Evolutionary conservation across 2,113 vertebrate genomes (phyloP).

Genomic region (Odontesthes bonariensis): DNA sequence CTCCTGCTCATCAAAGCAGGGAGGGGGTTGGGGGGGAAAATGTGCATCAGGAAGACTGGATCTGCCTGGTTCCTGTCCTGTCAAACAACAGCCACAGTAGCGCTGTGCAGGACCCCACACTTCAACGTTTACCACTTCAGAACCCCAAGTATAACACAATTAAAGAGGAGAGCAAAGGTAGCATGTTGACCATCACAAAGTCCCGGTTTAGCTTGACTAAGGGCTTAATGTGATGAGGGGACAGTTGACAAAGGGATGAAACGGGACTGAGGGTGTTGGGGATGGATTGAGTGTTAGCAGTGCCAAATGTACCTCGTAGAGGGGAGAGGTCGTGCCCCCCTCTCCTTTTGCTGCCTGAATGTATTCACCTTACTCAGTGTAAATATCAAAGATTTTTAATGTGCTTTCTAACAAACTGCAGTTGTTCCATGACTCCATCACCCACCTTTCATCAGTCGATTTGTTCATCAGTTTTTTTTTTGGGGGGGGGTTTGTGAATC

Average conservation of each 20-base stretch:
- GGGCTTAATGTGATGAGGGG: background rate
- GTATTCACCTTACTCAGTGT: conserved; percentile 81
- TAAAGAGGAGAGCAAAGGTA: conserved; percentile 6
- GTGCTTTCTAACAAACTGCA: conserved; percentile 71
- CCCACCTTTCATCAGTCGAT: conserved; percentile 1
- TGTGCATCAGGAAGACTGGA: conserved; percentile 21
- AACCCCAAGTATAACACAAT: conserved; percentile 20
- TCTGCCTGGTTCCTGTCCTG: conserved; percentile 31
- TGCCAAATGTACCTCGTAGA: conserved; percentile 84
- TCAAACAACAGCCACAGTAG: conserved; percentile 12
- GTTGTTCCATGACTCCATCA: conserved; percentile 25
- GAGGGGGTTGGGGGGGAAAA: conserved; percentile 6
- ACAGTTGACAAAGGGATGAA: conserved; percentile 2
- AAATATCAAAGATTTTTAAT: conserved; percentile 78
- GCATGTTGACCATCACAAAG: no score
- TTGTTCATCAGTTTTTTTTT: background rate
- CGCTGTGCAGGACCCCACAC: conserved; percentile 9
- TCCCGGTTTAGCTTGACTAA: conserved; percentile 10
- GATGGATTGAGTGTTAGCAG: conserved; percentile 59
- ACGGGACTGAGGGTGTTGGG: conserved; percentile 24
- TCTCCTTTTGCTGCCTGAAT: conserved; percentile 80
- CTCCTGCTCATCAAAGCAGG: conserved; percentile 58
- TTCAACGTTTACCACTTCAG: conserved; percentile 49
- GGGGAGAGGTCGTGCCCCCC: conserved; percentile 48
- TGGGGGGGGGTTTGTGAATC: no score